Percentiles rank a stretch among this genome's conserved stretches.
Evolutionary conservation across 2,113 vertebrate genomes (phyloP).

Genomic region (Enhydra lutris): DNA sequence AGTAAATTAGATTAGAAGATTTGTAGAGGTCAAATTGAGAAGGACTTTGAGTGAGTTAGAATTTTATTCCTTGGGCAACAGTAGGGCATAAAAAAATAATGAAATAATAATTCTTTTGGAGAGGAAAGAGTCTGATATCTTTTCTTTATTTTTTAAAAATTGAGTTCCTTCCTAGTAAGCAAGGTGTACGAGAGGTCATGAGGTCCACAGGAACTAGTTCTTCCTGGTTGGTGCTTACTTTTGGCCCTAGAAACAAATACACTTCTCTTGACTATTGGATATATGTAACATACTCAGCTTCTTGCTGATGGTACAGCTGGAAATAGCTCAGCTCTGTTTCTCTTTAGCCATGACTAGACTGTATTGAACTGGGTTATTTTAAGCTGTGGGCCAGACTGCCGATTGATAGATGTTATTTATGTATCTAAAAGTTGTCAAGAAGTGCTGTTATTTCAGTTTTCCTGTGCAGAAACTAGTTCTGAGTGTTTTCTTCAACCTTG

Average conservation of each 20-base stretch:
- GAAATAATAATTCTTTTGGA: background rate
- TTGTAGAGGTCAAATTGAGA: background rate
- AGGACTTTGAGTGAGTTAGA: background rate
- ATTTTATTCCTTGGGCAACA: background rate
- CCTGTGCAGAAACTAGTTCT: background rate
- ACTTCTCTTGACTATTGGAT: background rate
- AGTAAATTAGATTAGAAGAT: background rate
- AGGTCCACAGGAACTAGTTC: background rate
- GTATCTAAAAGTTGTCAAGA: background rate
- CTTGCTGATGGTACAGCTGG: background rate
- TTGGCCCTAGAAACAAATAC: background rate
- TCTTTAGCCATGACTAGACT: background rate
- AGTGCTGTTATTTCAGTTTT: background rate
- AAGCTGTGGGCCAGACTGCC: background rate
- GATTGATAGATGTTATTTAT: slow-evolving; percentile 29
- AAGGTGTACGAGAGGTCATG: background rate
- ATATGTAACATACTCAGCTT: background rate
- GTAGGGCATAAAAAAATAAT: background rate
- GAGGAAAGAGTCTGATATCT: background rate
- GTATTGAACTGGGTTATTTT: slow-evolving; percentile 11
- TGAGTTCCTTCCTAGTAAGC: background rate
- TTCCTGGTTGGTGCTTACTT: background rate
- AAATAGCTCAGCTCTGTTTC: slow-evolving; percentile 2
- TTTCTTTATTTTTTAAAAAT: background rate
- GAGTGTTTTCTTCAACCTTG: background rate